phyloP scores from a whole-genome alignment of 2,797 vertebrate genomes.

The Etheostoma nigrum region DNA sequence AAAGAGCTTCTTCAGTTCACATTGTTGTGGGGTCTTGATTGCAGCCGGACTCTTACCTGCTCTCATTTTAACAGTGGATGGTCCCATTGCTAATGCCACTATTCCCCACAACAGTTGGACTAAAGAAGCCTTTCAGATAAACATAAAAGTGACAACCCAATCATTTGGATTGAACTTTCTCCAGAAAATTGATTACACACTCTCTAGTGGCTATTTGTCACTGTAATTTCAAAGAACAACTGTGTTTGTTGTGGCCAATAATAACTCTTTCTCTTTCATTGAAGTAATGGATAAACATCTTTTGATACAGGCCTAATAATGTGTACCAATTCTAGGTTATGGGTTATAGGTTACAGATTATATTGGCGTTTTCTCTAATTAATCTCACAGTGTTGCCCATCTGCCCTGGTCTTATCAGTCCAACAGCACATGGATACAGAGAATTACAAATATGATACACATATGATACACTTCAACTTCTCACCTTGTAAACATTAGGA shows the following conservation, averaged over 20 bases:
- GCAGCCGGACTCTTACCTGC: not conserved
- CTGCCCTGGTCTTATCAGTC: conserved; percentile 43
- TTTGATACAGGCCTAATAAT: not conserved
- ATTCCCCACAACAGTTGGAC: not conserved
- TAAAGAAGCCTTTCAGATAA: not conserved
- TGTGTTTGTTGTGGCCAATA: not conserved
- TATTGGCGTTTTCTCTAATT: not conserved
- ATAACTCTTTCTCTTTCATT: not conserved
- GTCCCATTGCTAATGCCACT: not conserved
- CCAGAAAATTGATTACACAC: not conserved
- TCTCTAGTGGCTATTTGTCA: not conserved
- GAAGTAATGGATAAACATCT: not conserved
- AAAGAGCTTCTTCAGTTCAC: not conserved
- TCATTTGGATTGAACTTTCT: conserved; percentile 8
- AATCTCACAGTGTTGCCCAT: conserved; percentile 24
- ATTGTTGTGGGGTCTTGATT: not conserved
- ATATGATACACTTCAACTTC: conserved; percentile 19
- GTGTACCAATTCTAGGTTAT: not conserved
- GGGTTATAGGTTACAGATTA: not conserved
- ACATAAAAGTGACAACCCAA: not conserved
- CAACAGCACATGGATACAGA: conserved; percentile 46
- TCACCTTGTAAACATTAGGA: conserved; percentile 66
- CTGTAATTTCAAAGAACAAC: not conserved
- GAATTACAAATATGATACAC: conserved; percentile 51
- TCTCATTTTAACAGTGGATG: not conserved